These are phyloP conservation scores for Sphyrna mokarran DNA, from an alignment of 2,113 vertebrate species.

Conservation along the genomic window DNA sequence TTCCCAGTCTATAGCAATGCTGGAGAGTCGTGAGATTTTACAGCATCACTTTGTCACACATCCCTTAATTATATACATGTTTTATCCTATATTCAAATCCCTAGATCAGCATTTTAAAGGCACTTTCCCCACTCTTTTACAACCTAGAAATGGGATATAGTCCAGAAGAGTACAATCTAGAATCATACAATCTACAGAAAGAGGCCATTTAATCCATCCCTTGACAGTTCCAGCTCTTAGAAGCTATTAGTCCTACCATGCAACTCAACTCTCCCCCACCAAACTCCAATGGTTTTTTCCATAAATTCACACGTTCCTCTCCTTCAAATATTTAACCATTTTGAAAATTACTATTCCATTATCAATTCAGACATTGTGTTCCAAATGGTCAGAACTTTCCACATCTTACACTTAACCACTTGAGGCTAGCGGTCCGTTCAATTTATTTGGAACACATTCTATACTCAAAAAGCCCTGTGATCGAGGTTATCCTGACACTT, in stretches of 20 bases:
- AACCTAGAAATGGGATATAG: background rate
- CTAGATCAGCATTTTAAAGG: background rate
- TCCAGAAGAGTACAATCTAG: background rate
- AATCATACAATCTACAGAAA: too few species aligned
- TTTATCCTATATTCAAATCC: background rate
- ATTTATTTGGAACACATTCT: background rate
- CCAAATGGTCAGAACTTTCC: background rate
- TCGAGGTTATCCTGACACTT: background rate
- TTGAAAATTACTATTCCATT: background rate
- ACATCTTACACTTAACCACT: background rate
- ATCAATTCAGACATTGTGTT: background rate
- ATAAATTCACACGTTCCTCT: too few species aligned
- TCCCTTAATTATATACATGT: background rate
- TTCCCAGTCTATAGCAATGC: background rate
- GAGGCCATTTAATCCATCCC: too few species aligned
- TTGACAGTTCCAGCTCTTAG: too few species aligned
- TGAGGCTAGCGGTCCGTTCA: background rate
- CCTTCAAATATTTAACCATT: too few species aligned
- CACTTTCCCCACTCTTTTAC: background rate
- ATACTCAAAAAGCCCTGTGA: background rate
- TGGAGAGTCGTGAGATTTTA: background rate
- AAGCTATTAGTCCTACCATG: background rate
- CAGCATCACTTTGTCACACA: background rate
- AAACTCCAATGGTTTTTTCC: too few species aligned
- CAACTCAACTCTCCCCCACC: too few species aligned